These are phyloP conservation scores for Acanthosepion pharaonis DNA, from an alignment of 2,888 invertebrate species.

Conservation along the genomic window DNA sequence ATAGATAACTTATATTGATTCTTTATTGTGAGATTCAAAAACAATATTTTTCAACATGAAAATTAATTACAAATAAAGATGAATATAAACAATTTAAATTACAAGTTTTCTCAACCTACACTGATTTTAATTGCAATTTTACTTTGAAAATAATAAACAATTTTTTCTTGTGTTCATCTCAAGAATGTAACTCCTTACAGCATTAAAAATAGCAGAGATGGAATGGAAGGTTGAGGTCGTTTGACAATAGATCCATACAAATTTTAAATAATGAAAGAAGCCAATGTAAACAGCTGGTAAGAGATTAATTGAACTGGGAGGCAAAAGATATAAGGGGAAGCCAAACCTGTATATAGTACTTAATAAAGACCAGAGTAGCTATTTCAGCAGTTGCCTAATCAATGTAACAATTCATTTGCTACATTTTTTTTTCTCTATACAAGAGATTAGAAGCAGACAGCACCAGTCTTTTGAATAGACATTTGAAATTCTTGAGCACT, in stretches of 20 bases:
- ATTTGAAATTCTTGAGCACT: neutral
- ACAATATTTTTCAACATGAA: too few species aligned
- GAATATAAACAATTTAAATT: too few species aligned
- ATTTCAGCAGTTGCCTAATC: neutral
- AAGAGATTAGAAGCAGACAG: neutral
- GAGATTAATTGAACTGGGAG: neutral
- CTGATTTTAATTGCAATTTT: neutral
- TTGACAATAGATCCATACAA: neutral
- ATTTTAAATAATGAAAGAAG: neutral
- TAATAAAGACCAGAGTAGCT: neutral
- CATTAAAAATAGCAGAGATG: neutral
- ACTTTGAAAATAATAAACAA: neutral
- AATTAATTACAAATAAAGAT: too few species aligned
- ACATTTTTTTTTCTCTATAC: neutral
- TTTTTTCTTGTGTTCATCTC: neutral
- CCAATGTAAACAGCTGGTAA: neutral
- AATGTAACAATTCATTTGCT: neutral
- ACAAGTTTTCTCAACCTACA: too few species aligned
- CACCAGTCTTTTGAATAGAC: neutral
- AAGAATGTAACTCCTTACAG: neutral
- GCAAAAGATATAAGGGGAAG: neutral
- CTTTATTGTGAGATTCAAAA: too few species aligned
- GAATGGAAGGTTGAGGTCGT: neutral
- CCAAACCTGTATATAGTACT: neutral
- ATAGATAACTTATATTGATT: too few species aligned